phyloP scores from a whole-genome alignment of 1,140 invertebrate genomes.

The Eriosoma lanigerum region DNA sequence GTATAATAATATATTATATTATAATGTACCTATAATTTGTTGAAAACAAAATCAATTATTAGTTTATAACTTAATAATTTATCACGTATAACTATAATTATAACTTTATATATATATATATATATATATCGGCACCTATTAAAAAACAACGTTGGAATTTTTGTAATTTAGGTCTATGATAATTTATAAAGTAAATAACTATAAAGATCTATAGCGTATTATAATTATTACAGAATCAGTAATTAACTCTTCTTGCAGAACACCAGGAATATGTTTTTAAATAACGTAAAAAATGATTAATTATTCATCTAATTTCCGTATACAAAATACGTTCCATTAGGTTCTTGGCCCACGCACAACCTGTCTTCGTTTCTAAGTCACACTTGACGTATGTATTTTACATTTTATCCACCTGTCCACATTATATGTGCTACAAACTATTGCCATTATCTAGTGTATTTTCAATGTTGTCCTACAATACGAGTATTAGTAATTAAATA shows the following conservation, averaged over 20 bases:
- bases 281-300: conserved; percentile 21
- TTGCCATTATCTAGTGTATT: background rate
- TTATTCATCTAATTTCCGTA: background rate
- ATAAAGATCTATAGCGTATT: background rate
- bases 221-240: conserved; percentile 1
- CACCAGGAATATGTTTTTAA: background rate
- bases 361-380: background rate
- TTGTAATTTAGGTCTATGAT: background rate
- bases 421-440: no score
- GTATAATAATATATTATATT: no score
- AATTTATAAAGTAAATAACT: background rate
- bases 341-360: conserved; percentile 16
- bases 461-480: background rate
- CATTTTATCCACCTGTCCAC: background rate
- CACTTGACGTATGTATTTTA: conserved; percentile 19
- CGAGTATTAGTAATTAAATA: background rate
- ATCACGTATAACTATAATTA: no score
- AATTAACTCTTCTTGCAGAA: conserved; percentile 2
- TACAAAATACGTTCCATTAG: background rate
- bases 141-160: background rate
- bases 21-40: no score
- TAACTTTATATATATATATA: no score
- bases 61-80: no score
- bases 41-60: no score
- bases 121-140: no score